Conservation (phyloP, 2,888 invertebrate genomes). For the Leptinotarsa rubiginosa region DNA sequence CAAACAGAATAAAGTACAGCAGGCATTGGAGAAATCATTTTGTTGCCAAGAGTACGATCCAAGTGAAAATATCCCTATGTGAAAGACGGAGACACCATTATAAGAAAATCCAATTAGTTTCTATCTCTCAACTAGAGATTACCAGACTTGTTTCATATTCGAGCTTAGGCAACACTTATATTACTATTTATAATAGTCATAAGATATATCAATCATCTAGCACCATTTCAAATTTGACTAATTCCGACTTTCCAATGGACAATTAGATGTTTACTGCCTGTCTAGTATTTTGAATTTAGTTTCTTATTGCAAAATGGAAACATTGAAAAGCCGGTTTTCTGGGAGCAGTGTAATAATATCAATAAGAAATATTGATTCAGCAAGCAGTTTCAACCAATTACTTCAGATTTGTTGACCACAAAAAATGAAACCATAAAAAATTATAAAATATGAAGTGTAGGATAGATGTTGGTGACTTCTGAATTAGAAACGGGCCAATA, state of each 20-base stretch:
- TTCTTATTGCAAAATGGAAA: neutral
- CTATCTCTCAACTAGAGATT: neutral
- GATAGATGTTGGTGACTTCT: neutral
- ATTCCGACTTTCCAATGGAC: slow-evolving; percentile 17
- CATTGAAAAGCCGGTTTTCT: neutral
- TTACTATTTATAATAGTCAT: slow-evolving; percentile 47
- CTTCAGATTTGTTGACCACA: neutral
- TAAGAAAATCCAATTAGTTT: neutral
- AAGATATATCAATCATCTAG: slow-evolving; percentile 45
- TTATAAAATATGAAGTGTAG: too few relatives aligned
- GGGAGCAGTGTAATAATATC: slow-evolving; percentile 20
- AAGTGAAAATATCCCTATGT: neutral
- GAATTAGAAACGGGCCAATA: neutral
- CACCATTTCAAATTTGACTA: slow-evolving; percentile 48
- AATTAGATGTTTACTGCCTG: neutral
- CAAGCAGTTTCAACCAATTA: neutral
- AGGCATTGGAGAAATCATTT: slow-evolving; percentile 35
- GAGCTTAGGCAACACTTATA: slow-evolving; percentile 46
- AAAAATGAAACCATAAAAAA: too few relatives aligned
- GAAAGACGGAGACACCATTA: neutral
- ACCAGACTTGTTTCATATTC: slow-evolving; percentile 14
- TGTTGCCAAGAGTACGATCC: slow-evolving; percentile 4
- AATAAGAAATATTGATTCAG: slow-evolving; percentile 12
- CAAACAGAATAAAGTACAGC: slow-evolving; percentile 37
- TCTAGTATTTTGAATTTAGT: too few relatives aligned